These are phyloP conservation scores for Scaptomyza montana DNA, from an alignment of 1,140 invertebrate genomes.

Conservation along the genomic window DNA sequence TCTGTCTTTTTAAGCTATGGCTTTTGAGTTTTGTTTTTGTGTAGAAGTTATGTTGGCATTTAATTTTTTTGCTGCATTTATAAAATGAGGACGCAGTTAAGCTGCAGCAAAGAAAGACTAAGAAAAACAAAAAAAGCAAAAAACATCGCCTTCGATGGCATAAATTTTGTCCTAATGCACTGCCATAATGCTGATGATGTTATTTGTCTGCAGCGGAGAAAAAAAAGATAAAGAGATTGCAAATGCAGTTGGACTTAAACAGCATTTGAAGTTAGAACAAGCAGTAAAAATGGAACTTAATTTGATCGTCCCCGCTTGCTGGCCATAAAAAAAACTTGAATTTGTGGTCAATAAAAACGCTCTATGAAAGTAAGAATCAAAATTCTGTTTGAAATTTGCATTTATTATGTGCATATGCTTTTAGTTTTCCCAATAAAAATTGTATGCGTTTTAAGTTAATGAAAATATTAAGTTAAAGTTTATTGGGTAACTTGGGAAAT, in stretches of 20 bases:
- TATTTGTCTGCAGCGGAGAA: background rate
- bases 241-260: conserved; percentile 1
- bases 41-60: conserved; percentile 51
- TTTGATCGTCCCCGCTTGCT: conserved; percentile 37
- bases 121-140: too few species aligned
- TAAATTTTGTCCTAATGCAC: conserved; percentile 69
- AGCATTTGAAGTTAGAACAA: conserved; percentile 48
- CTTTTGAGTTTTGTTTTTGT: conserved; percentile 13
- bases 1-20: conserved; percentile 18
- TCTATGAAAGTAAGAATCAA: conserved; percentile 9
- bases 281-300: conserved; percentile 58
- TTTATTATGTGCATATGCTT: background rate
- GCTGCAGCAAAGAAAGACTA: conserved; percentile 2
- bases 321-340: too few species aligned
- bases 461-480: background rate
- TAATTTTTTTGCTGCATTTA: conserved; percentile 9
- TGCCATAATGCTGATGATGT: conserved; percentile 72
- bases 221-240: background rate
- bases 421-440: background rate
- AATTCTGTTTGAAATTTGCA: background rate
- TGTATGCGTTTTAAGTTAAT: background rate
- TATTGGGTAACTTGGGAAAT: too few species aligned
- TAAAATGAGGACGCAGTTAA: conserved; percentile 46
- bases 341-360: conserved; percentile 31
- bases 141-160: conserved; percentile 45